Base-by-base conservation (phyloP, 2,113 vertebrate species). In the Chloebia gouldiae region DNA sequence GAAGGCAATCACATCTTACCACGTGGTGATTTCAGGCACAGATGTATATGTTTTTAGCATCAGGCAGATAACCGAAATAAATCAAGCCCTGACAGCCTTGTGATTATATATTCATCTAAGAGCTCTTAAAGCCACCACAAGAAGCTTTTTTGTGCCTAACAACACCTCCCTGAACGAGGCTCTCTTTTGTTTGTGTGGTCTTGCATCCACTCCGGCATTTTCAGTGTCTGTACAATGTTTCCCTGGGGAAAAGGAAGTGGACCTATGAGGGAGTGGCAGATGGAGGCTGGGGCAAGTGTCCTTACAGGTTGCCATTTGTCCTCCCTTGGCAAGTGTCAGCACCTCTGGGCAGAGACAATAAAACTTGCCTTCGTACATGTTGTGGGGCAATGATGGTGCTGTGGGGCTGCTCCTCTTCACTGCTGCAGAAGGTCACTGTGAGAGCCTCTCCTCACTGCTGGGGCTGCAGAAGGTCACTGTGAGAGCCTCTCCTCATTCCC, bases 31-130 rank as follows among this genome's bases (percentile, higher is more conserved):
- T 91, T 91, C 80, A 94, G 63, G 49, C 63, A 70, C 57, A 77
- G 51, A 42, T 66, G 37, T 82, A 13, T 20, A 23, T 42, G 9
- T 44, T 64, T 80, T 71, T 53, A 82, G 39, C 70, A 50, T 61
- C 73, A 72, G 31, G 31, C 61, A 92, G 63, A 72, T 57, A 85
- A 84, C 68, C 33, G 84, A 96, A 76, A 61, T 76, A 91, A 93
- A 95, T 85, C n/a, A 70, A 91, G 30, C 18, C 31, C 68, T 72
- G 63, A 80, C 75, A 89, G 66, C 57, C 75, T 50, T 65, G 53
- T 85, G 75, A 80, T 82, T 91, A 69, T 83, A 54, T 53, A 80
- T 85, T 86, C 63, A 82, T 83, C 59, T 33, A 60, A 45, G 44
- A 81, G 49, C 54, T 42, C 70, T 93, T 63, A 78, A 91, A 90